These are phyloP conservation scores for Lamellibrachia satsuma DNA, from an alignment of 2,888 invertebrate genomes.

Conservation along the genomic window DNA sequence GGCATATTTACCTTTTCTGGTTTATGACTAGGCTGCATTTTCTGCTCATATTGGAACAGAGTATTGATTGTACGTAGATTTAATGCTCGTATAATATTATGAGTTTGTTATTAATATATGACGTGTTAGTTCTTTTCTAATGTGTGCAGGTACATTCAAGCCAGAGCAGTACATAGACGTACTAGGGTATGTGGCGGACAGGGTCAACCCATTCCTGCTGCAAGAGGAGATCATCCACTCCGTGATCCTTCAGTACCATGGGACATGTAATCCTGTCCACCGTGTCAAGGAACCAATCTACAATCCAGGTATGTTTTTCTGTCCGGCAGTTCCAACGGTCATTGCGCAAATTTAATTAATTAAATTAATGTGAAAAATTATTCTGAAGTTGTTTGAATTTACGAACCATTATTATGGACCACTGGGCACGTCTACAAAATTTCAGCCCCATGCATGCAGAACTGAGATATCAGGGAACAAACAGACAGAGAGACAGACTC, in stretches of 20 bases:
- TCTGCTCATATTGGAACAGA: neutral
- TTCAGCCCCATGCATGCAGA: too few relatives aligned
- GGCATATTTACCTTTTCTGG: too few relatives aligned
- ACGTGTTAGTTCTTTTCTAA: neutral
- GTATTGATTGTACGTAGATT: neutral
- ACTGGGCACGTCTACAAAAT: too few relatives aligned
- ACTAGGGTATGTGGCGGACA: conserved; percentile 61
- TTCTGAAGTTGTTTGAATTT: too few relatives aligned
- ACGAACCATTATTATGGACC: too few relatives aligned
- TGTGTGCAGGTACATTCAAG: conserved; percentile 57
- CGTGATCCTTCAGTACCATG: conserved; percentile 54
- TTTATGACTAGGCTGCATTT: too few relatives aligned
- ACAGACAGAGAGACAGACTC: too few relatives aligned
- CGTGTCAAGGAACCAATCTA: conserved; percentile 55
- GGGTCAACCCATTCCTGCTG: conserved; percentile 54
- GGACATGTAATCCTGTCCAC: conserved; percentile 56
- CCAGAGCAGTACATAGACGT: conserved; percentile 59
- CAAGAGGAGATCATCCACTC: conserved; percentile 59
- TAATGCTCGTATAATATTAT: neutral
- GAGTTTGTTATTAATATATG: neutral
- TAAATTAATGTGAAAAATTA: too few relatives aligned
- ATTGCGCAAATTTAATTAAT: neutral
- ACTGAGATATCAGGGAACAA: too few relatives aligned
- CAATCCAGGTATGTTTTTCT: conserved; percentile 55
- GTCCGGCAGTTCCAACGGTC: neutral